Percentiles rank a stretch among this genome's conserved stretches.
These are phyloP conservation scores for Drosophila melanosoma DNA, from an alignment of 2,888 invertebrate genomes.

Conservation along the genomic window DNA sequence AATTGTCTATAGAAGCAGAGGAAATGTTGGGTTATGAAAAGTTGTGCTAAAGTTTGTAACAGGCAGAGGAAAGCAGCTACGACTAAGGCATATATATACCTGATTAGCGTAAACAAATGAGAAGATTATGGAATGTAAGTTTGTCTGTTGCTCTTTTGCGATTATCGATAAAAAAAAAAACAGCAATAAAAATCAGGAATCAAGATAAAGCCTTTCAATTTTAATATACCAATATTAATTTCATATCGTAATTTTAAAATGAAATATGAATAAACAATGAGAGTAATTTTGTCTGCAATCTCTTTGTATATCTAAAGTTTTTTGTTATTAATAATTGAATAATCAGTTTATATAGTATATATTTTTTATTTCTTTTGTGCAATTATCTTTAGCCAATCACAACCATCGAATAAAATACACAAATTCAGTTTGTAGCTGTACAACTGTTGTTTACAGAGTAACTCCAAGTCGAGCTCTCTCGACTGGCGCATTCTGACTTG, in stretches of 20 bases:
- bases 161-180: not conserved
- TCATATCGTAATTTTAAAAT: not conserved
- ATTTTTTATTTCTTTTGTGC: too few relatives aligned
- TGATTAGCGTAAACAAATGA: not conserved
- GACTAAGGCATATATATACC: not conserved
- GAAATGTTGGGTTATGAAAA: not conserved
- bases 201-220: too few relatives aligned
- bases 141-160: not conserved
- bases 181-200: not conserved
- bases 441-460: not conserved
- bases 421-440: not conserved
- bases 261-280: not conserved
- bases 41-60: not conserved
- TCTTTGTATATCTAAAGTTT: too few relatives aligned
- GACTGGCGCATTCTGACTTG: not conserved
- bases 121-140: not conserved
- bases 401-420: not conserved
- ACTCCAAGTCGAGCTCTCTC: not conserved
- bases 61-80: not conserved
- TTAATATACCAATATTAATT: not conserved
- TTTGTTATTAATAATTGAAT: too few relatives aligned
- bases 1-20: not conserved
- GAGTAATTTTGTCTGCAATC: not conserved
- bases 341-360: too few relatives aligned
- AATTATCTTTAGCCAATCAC: too few relatives aligned